phyloP scores from a whole-genome alignment of 2,797 vertebrate species.

The Mallotus villosus region DNA sequence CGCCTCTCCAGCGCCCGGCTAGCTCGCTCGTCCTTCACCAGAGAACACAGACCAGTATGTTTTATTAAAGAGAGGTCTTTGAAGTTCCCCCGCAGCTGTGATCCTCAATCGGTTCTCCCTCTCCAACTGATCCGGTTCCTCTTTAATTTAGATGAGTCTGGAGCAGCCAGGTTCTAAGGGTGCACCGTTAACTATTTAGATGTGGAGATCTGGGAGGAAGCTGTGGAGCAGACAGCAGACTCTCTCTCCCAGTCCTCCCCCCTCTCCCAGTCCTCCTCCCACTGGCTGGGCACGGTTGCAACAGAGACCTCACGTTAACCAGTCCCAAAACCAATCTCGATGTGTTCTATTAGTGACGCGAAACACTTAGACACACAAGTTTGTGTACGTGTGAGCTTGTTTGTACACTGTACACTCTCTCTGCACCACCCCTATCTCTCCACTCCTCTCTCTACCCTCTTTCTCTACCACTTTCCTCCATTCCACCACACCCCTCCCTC shows the following conservation, averaged over 20 bases:
- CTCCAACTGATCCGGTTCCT: conserved; percentile 50
- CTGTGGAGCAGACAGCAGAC: conserved; percentile 39
- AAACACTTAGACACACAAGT: conserved; percentile 9
- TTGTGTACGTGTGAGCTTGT: conserved; percentile 17
- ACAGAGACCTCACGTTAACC: background rate
- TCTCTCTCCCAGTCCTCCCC: conserved; percentile 60
- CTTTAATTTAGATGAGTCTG: conserved; percentile 63
- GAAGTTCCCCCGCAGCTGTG: conserved; percentile 59
- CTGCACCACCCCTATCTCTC: conserved; percentile 24
- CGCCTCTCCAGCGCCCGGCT: conserved; percentile 20
- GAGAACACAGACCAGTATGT: conserved; percentile 58
- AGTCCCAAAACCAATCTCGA: too few species aligned
- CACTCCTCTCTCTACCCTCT: background rate
- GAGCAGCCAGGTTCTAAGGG: conserved; percentile 55
- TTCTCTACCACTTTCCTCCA: background rate
- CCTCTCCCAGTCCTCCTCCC: conserved; percentile 54
- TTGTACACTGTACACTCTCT: conserved; percentile 14
- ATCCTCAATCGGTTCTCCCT: conserved; percentile 36
- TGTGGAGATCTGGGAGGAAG: conserved; percentile 24
- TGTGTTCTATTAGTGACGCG: too few species aligned
- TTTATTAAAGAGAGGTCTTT: conserved; percentile 78
- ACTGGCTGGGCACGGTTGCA: conserved; percentile 33
- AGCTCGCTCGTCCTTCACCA: conserved; percentile 32
- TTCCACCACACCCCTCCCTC: background rate
- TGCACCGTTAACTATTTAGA: conserved; percentile 66